These are phyloP conservation scores for Chionomys nivalis DNA, from an alignment of 2,113 vertebrate genomes.

Conservation along the genomic window DNA sequence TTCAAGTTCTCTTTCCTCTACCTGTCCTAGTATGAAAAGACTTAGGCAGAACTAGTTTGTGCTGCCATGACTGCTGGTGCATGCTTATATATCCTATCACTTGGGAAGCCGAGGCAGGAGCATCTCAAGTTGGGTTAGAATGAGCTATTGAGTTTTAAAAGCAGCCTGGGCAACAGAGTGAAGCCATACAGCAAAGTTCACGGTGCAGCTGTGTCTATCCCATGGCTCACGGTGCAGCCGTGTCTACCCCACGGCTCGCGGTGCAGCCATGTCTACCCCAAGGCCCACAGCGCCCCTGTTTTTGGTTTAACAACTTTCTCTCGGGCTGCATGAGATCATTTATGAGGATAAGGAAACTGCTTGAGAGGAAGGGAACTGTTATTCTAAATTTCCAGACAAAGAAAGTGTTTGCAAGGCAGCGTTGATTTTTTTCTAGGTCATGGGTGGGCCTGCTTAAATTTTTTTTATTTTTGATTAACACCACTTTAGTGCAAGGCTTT, in stretches of 20 bases:
- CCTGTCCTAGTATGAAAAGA: neutral
- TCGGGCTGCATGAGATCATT: neutral
- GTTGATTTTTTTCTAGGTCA: constrained; percentile 32
- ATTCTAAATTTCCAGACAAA: neutral
- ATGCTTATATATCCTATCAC: neutral
- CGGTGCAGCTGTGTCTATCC: neutral
- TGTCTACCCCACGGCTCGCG: too few species aligned
- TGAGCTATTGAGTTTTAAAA: neutral
- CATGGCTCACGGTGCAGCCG: neutral
- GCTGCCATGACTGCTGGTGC: neutral
- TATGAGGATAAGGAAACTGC: neutral
- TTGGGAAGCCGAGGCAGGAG: neutral
- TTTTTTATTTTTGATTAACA: neutral
- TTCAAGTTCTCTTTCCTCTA: neutral
- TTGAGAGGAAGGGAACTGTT: neutral
- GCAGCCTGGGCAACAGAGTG: too few species aligned
- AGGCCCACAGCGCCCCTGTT: neutral
- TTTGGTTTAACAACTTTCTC: neutral
- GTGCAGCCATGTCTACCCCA: neutral
- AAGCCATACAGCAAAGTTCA: neutral
- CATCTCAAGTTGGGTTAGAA: too few species aligned
- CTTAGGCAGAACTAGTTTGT: neutral
- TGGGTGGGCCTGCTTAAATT: neutral
- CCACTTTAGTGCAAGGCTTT: constrained; percentile 41
- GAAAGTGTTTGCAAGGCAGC: neutral